Conservation (phyloP, 2,888 invertebrate genomes). For the Andrena dorsata region DNA sequence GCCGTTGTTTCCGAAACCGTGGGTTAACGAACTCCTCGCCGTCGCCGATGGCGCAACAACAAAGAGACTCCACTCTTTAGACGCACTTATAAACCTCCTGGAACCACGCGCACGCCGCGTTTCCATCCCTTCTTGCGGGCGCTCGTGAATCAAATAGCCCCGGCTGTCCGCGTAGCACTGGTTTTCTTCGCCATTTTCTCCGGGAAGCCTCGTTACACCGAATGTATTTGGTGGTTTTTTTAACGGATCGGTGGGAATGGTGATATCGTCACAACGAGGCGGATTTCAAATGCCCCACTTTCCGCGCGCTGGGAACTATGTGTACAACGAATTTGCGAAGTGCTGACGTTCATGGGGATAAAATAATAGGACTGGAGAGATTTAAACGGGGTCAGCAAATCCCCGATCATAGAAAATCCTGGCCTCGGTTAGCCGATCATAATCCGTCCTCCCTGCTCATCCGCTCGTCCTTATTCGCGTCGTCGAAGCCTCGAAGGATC, state of each 20-base stretch:
- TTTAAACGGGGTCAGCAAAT: slow-evolving; percentile 64
- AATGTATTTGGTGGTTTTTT: too few species aligned
- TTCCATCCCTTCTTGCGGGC: neutral
- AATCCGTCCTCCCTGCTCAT: slow-evolving; percentile 57
- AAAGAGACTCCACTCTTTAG: slow-evolving; percentile 17
- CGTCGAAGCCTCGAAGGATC: slow-evolving; percentile 42
- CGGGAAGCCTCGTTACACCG: neutral
- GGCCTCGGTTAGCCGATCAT: slow-evolving; percentile 64
- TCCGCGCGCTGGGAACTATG: neutral
- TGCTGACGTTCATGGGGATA: slow-evolving; percentile 47
- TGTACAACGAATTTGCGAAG: slow-evolving; percentile 44
- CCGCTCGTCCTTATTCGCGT: slow-evolving; percentile 45
- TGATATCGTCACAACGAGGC: too few species aligned
- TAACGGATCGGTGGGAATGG: too few species aligned
- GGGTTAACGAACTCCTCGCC: slow-evolving; percentile 51
- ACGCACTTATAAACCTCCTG: slow-evolving; percentile 19
- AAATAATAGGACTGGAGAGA: slow-evolving; percentile 53
- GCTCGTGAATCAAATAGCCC: neutral
- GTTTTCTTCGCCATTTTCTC: neutral
- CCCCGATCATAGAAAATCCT: slow-evolving; percentile 55
- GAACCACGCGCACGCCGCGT: neutral
- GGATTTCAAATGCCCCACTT: neutral
- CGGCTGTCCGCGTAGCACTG: neutral
- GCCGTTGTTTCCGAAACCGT: slow-evolving; percentile 50
- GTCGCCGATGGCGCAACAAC: slow-evolving; percentile 24